Conservation (phyloP, 2,888 invertebrate genomes). For the Caenorhabditis sp. region DNA sequence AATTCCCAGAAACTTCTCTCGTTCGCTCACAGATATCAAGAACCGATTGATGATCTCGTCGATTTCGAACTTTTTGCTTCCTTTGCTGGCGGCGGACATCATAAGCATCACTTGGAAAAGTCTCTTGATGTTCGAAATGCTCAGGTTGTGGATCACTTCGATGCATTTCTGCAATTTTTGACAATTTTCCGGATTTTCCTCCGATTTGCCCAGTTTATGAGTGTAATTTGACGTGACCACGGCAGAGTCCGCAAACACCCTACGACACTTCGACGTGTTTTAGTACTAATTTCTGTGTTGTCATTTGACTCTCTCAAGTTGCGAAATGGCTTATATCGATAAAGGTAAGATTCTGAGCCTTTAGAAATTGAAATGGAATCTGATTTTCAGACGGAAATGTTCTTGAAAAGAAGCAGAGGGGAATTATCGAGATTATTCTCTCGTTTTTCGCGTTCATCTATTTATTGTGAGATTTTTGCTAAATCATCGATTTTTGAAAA, state of each 20-base stretch:
- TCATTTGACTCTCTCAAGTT: not conserved
- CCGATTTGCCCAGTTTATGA: not conserved
- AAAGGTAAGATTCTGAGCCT: conserved; percentile 32
- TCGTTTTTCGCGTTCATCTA: conserved; percentile 52
- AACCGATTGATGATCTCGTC: conserved; percentile 44
- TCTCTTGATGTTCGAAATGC: conserved; percentile 51
- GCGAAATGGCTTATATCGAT: conserved; percentile 53
- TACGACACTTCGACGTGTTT: not conserved
- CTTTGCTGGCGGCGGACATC: conserved; percentile 1
- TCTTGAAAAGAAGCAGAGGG: conserved; percentile 49
- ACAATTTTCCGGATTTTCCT: not conserved
- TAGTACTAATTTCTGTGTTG: not conserved
- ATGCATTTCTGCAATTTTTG: conserved; percentile 53
- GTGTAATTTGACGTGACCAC: not conserved
- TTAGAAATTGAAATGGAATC: not conserved
- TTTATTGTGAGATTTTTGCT: conserved; percentile 54
- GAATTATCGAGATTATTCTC: conserved; percentile 50
- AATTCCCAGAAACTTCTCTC: conserved; percentile 57
- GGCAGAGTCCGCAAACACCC: conserved; percentile 1
- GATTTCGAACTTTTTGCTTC: conserved; percentile 14
- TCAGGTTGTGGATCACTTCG: conserved; percentile 43
- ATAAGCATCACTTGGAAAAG: conserved; percentile 55
- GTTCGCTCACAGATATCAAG: conserved; percentile 47
- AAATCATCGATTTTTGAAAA: not conserved
- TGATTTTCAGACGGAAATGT: conserved; percentile 59